phyloP scores from a whole-genome alignment of 2,797 vertebrate genomes.

The Anniella stebbinsi region DNA sequence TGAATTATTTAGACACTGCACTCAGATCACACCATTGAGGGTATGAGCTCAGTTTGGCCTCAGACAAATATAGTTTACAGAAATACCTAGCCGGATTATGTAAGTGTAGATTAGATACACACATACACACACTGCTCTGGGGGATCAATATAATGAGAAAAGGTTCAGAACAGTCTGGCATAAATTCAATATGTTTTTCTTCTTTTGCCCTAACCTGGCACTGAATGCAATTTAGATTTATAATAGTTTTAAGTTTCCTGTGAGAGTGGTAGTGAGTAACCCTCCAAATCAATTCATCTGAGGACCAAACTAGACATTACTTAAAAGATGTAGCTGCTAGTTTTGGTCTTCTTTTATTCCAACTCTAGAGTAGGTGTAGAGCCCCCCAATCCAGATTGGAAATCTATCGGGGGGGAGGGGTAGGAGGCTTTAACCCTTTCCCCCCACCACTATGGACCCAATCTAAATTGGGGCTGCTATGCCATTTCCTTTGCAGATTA shows the following conservation, averaged over 20 bases:
- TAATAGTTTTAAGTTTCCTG: slow-evolving; percentile 9
- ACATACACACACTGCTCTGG: not conserved
- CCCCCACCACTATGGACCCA: no score
- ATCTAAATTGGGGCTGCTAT: no score
- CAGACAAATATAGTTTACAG: slow-evolving; percentile 35
- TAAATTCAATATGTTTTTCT: not conserved
- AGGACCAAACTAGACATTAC: no score
- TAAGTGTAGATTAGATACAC: not conserved
- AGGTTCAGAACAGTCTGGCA: not conserved
- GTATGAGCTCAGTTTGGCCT: slow-evolving; percentile 19
- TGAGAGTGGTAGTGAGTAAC: slow-evolving; percentile 10
- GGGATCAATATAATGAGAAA: slow-evolving; percentile 10
- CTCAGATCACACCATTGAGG: not conserved
- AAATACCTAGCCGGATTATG: slow-evolving; percentile 25
- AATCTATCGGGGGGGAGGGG: no score
- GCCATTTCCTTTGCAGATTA: no score
- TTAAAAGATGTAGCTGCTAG: no score
- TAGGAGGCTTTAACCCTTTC: no score
- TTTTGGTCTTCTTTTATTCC: no score
- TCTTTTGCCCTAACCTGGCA: not conserved
- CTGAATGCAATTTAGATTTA: not conserved
- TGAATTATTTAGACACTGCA: slow-evolving; percentile 54
- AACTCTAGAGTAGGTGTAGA: no score
- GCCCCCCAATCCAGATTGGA: no score
- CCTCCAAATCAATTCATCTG: not conserved